Percentiles rank a stretch among this genome's conserved stretches.
Evolutionary conservation across 2,888 invertebrate genomes (phyloP).

Genomic region (Lithophane ornitopus): DNA sequence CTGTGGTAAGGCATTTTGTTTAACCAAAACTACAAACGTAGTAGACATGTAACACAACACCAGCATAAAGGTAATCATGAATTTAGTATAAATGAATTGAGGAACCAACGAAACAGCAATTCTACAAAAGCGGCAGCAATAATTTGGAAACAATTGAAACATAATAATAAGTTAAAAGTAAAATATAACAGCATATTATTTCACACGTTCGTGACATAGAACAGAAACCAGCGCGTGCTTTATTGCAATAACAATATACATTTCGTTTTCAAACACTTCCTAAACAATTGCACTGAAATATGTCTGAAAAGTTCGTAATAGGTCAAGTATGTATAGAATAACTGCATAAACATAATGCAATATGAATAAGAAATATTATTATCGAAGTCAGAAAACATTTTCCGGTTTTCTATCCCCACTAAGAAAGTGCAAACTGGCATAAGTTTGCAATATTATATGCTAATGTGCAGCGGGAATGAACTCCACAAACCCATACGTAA

Average conservation of each 20-base stretch:
- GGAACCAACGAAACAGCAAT: background rate
- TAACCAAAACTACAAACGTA: background rate
- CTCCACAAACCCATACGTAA: constrained; percentile 7
- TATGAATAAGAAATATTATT: constrained; percentile 17
- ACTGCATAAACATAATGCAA: background rate
- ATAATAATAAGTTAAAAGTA: constrained; percentile 21
- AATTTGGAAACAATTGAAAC: constrained; percentile 29
- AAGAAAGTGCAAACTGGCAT: constrained; percentile 19
- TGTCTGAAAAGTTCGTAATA: constrained; percentile 30
- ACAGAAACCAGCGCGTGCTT: constrained; percentile 53
- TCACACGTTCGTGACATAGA: constrained; percentile 50
- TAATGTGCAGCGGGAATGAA: constrained; percentile 29
- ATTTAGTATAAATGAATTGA: background rate
- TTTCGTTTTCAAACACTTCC: constrained; percentile 41
- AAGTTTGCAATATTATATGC: constrained; percentile 46
- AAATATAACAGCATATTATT: constrained; percentile 46
- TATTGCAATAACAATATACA: constrained; percentile 54
- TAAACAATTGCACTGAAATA: constrained; percentile 44
- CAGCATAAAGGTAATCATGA: background rate
- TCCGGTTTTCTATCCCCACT: background rate
- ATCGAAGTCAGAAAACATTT: constrained; percentile 6
- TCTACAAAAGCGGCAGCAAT: background rate
- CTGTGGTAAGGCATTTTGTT: background rate
- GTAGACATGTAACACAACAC: background rate
- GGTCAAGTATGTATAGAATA: constrained; percentile 3